Evolutionary conservation across 2,113 vertebrate genomes (phyloP).

Genomic region (Tetraodon nigroviridis): DNA sequence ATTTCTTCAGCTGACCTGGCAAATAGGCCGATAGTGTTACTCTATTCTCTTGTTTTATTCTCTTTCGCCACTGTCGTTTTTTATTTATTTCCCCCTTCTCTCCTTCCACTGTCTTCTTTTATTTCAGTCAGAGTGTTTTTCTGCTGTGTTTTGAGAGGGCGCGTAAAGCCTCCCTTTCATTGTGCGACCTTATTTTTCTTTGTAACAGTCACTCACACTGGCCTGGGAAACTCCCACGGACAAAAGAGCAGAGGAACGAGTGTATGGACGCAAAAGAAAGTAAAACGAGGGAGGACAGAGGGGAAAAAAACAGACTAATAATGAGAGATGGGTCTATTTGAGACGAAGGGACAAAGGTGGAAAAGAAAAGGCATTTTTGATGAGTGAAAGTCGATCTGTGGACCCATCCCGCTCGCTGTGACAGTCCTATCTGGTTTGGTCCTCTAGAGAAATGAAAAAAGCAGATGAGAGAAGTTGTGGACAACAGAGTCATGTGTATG

Average conservation of each 20-base stretch:
- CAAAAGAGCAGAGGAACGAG: constrained; percentile 42
- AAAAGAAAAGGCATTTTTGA: constrained; percentile 36
- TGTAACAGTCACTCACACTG: constrained; percentile 47
- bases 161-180: constrained; percentile 33
- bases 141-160: constrained; percentile 7
- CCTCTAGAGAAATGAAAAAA: constrained; percentile 12
- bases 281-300: constrained; percentile 29
- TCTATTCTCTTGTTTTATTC: constrained; percentile 36
- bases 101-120: constrained; percentile 31
- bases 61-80: constrained; percentile 16
- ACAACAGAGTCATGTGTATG: constrained; percentile 1
- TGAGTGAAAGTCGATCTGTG: constrained; percentile 44
- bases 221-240: constrained; percentile 58
- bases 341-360: constrained; percentile 22
- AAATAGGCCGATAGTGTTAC: constrained; percentile 58
- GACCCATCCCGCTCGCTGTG: background rate
- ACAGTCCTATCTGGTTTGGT: background rate
- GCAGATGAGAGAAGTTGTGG: constrained; percentile 4
- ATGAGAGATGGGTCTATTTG: constrained; percentile 41
- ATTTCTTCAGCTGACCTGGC: constrained; percentile 61
- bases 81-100: constrained; percentile 42
- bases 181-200: constrained; percentile 55
- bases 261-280: constrained; percentile 39
- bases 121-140: constrained; percentile 45
- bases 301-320: background rate